phyloP scores from a whole-genome alignment of 2,113 vertebrate genomes.

The Chlorodrepanis virens region DNA sequence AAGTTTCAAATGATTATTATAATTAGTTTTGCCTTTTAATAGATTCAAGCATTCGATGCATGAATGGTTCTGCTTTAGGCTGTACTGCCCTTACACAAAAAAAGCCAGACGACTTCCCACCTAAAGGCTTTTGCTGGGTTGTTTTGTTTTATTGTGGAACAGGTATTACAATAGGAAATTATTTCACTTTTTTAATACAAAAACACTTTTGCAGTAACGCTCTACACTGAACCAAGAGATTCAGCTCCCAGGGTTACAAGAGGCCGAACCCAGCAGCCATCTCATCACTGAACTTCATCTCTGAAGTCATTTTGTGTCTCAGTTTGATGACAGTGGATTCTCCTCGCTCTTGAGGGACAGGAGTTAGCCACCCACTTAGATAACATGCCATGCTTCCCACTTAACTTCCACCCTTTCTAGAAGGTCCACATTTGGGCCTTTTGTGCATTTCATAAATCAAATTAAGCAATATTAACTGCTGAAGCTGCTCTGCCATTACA shows the following conservation, averaged over 20 bases:
- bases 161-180: background rate
- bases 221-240: background rate
- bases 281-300: background rate
- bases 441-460: background rate
- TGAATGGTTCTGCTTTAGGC: background rate
- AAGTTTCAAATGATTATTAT: background rate
- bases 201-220: rapidly evolving
- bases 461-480: background rate
- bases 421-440: no score
- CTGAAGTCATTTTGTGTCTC: background rate
- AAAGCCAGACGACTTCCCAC: background rate
- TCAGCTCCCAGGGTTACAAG: background rate
- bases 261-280: background rate
- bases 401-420: background rate
- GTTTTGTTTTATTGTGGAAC: background rate
- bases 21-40: background rate
- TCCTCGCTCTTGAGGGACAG: background rate
- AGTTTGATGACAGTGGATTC: background rate
- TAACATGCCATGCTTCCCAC: background rate
- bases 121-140: background rate
- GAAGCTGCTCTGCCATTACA: background rate
- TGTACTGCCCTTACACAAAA: background rate
- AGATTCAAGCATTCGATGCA: background rate
- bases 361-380: background rate
- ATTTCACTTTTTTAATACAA: background rate